Conservation (phyloP, 2,888 invertebrate species). For the Harpagoxenus sublaevis region DNA sequence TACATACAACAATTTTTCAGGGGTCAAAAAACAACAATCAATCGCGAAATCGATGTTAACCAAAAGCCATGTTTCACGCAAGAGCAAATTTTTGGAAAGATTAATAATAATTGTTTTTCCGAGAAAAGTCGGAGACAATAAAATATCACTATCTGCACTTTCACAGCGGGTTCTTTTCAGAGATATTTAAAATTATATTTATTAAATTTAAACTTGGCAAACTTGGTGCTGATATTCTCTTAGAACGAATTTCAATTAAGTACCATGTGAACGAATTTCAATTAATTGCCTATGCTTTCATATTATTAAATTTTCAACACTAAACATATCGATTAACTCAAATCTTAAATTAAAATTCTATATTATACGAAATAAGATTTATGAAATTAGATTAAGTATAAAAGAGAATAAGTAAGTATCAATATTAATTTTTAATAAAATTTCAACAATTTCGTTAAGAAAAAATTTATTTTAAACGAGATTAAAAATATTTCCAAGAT, state of each 20-base stretch:
- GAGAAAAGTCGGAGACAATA: neutral
- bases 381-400: neutral
- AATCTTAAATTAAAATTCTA: neutral
- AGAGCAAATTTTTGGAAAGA: neutral
- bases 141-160: neutral
- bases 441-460: neutral
- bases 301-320: neutral
- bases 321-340: neutral
- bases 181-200: neutral
- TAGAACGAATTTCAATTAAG: neutral
- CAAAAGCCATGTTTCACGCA: conserved; percentile 8
- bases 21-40: conserved; percentile 21
- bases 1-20: conserved; percentile 26
- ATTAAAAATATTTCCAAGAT: neutral
- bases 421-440: neutral
- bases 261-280: too few species aligned
- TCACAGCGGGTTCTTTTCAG: neutral
- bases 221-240: neutral
- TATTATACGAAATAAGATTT: neutral
- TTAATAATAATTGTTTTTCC: neutral
- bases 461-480: neutral
- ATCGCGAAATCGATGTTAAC: conserved; percentile 26
- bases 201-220: neutral
- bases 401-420: neutral
- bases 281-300: neutral